Percentiles rank a stretch among this genome's conserved stretches.
Conservation (phyloP, 2,797 vertebrate genomes). For the Chelonia mydas region DNA sequence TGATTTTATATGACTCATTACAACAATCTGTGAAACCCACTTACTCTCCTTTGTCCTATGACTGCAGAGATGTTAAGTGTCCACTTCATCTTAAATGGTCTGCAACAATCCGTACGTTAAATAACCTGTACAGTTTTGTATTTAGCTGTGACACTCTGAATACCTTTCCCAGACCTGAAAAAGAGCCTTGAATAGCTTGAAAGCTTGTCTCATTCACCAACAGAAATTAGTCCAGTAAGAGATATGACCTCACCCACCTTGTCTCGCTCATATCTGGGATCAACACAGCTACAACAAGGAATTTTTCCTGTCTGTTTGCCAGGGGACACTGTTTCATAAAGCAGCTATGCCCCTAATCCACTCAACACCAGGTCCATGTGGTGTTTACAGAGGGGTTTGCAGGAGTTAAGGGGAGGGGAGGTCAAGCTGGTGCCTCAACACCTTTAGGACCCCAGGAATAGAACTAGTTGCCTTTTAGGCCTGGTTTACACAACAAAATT, state of each 20-base stretch:
- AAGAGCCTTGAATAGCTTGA: background rate
- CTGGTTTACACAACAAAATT: background rate
- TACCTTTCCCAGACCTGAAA: background rate
- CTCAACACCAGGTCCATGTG: background rate
- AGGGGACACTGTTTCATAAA: background rate
- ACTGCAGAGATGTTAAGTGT: background rate
- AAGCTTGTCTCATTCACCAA: background rate
- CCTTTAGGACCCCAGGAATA: background rate
- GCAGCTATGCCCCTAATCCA: background rate
- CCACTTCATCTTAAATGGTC: background rate
- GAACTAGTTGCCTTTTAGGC: background rate
- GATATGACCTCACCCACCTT: background rate
- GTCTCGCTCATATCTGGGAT: background rate
- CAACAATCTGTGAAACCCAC: background rate
- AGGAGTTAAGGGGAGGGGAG: background rate
- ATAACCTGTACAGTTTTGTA: background rate
- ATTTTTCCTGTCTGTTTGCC: accelerated
- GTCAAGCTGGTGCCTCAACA: accelerated
- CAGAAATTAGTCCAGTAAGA: background rate
- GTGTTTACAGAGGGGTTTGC: background rate
- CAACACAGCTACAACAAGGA: background rate
- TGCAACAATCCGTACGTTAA: background rate
- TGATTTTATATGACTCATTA: background rate
- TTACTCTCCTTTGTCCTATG: background rate
- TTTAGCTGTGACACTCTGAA: background rate